Evolutionary conservation across 2,113 vertebrate genomes (phyloP).

Genomic region (Stercorarius parasiticus): DNA sequence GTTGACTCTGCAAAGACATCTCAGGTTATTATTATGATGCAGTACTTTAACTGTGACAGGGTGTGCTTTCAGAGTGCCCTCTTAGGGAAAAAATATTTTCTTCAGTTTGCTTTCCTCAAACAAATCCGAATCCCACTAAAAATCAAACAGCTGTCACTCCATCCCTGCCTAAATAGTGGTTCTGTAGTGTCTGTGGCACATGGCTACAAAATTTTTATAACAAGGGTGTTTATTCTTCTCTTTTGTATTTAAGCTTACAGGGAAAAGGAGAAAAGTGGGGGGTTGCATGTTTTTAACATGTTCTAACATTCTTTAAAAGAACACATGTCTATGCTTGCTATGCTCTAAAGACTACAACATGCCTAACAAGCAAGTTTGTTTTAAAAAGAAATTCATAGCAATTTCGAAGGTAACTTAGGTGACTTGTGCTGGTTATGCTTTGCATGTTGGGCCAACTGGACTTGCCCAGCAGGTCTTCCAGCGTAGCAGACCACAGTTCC

Average conservation of each 20-base stretch:
- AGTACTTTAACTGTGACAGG: not conserved
- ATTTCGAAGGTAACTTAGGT: not conserved
- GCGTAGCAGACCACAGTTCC: not conserved
- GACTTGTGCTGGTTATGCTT: not conserved
- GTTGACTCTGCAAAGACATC: not conserved
- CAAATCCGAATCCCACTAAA: not conserved
- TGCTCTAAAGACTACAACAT: not conserved
- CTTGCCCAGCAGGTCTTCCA: slow-evolving; percentile 6
- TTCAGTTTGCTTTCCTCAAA: not conserved
- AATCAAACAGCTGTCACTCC: not conserved
- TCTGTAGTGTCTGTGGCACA: not conserved
- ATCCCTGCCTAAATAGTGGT: not conserved
- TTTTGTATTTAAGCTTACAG: not conserved
- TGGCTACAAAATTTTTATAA: not conserved
- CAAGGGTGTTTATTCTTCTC: not conserved
- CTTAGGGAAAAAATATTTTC: not conserved
- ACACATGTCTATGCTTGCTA: not conserved
- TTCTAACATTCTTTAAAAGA: not conserved
- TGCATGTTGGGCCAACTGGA: not conserved
- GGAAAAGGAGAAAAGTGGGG: not conserved
- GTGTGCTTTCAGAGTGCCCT: not conserved
- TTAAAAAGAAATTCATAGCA: not conserved
- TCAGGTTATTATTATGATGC: not conserved
- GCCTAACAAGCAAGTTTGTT: not conserved
- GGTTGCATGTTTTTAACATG: not conserved